Percentiles rank a stretch among this genome's conserved stretches.
These are phyloP conservation scores for Psettodes erumei DNA, from an alignment of 2,113 vertebrate genomes.

Conservation along the genomic window DNA sequence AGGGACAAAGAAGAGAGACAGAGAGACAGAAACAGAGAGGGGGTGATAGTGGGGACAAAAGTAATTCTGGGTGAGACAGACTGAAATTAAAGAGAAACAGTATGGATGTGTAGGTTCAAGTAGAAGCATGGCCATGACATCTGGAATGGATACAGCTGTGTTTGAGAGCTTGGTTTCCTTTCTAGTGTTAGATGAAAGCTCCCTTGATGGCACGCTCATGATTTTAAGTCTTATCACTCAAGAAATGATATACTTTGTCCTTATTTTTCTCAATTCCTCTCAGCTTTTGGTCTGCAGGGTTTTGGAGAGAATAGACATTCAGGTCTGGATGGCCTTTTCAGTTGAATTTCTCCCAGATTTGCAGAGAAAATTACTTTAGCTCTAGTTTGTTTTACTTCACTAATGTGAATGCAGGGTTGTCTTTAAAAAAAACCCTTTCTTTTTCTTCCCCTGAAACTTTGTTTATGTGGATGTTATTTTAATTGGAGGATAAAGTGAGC, in stretches of 20 bases:
- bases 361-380: background rate
- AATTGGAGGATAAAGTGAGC: slow-evolving; percentile 6
- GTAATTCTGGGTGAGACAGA: slow-evolving; percentile 60
- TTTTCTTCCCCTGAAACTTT: background rate
- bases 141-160: slow-evolving; percentile 44
- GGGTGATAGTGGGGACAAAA: slow-evolving; percentile 72
- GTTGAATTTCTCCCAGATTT: background rate
- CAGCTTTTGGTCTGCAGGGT: background rate
- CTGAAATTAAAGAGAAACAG: slow-evolving; percentile 19
- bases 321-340: background rate
- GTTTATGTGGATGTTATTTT: slow-evolving; percentile 38
- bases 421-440: background rate
- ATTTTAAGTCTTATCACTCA: background rate
- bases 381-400: background rate
- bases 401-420: slow-evolving; percentile 1
- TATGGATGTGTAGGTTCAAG: slow-evolving; percentile 12
- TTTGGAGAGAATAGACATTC: background rate
- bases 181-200: slow-evolving; percentile 24
- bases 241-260: slow-evolving; percentile 1
- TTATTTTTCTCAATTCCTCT: background rate
- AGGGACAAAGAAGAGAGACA: slow-evolving; percentile 10
- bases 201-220: background rate
- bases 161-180: slow-evolving; percentile 26
- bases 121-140: slow-evolving; percentile 5
- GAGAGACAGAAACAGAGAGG: slow-evolving; percentile 26